Percentiles rank a stretch among this genome's conserved stretches.
phyloP scores from a whole-genome alignment of 1,140 invertebrate genomes.

The Lasioglossum baleicum region DNA sequence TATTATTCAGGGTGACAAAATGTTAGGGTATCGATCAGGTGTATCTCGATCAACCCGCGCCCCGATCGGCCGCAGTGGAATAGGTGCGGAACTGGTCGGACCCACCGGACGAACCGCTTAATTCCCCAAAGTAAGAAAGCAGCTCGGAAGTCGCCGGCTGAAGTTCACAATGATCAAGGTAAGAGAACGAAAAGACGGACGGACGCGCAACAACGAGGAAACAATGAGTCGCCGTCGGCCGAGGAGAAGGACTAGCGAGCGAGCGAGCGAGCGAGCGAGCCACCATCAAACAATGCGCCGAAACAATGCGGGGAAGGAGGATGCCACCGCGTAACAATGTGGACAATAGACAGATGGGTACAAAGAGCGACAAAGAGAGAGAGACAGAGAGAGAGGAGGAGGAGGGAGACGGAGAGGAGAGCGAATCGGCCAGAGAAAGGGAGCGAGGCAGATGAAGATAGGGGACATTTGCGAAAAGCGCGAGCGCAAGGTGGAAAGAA shows the following conservation, averaged over 20 bases:
- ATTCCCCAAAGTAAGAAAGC: slow-evolving; percentile 41
- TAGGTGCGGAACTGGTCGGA: background rate
- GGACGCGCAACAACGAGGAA: slow-evolving; percentile 63
- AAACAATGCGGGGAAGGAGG: slow-evolving; percentile 73
- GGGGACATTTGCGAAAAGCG: slow-evolving; percentile 32
- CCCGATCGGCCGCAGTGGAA: background rate
- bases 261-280: slow-evolving; percentile 56
- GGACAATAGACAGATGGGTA: slow-evolving; percentile 71
- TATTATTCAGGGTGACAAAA: too few relatives aligned
- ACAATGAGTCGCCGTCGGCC: slow-evolving; percentile 62
- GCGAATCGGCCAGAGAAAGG: slow-evolving; percentile 18
- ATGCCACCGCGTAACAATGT: slow-evolving; percentile 73
- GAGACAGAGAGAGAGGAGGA: slow-evolving; percentile 19
- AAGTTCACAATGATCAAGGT: slow-evolving; percentile 46
- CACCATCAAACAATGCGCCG: slow-evolving; percentile 70
- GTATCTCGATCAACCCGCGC: too few relatives aligned
- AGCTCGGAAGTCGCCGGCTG: slow-evolving; percentile 42
- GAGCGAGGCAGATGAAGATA: background rate
- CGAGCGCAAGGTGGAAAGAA: slow-evolving; percentile 22
- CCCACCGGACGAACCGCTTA: slow-evolving; percentile 34
- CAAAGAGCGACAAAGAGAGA: slow-evolving; percentile 36
- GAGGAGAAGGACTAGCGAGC: slow-evolving; percentile 41
- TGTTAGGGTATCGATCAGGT: too few relatives aligned
- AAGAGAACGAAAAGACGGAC: slow-evolving; percentile 51
- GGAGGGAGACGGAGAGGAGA: slow-evolving; percentile 5